Conservation (phyloP, 2,888 invertebrate genomes). For the Callimorpha dominula region DNA sequence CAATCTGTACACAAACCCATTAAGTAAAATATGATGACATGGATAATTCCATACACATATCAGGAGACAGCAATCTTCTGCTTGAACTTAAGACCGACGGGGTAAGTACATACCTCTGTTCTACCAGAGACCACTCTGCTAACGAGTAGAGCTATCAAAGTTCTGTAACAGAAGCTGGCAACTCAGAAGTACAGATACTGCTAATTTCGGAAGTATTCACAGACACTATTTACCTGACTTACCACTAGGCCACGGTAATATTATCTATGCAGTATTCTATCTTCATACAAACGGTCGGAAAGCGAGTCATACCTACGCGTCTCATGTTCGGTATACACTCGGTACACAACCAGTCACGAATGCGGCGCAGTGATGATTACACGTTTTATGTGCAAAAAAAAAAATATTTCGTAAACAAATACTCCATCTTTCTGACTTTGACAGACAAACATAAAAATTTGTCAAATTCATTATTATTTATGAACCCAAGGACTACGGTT, state of each 20-base stretch:
- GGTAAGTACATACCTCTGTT: neutral
- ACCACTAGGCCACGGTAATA: no score
- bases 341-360: no score
- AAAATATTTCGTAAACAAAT: neutral
- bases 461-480: neutral
- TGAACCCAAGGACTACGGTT: neutral
- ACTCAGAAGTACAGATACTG: neutral
- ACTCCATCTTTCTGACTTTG: no score
- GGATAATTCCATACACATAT: neutral
- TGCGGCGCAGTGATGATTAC: no score
- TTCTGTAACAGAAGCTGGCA: neutral
- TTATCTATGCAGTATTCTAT: no score
- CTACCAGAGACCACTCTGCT: no score
- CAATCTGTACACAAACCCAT: neutral
- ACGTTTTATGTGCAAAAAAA: neutral
- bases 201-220: neutral
- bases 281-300: no score
- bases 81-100: neutral
- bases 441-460: neutral
- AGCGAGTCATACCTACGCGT: no score
- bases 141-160: no score
- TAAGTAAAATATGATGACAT: neutral
- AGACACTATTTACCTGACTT: no score
- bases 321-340: no score
- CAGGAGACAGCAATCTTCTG: neutral